Base-by-base conservation (phyloP, 2,797 vertebrate genomes). In the Benthosema pterotum region DNA sequence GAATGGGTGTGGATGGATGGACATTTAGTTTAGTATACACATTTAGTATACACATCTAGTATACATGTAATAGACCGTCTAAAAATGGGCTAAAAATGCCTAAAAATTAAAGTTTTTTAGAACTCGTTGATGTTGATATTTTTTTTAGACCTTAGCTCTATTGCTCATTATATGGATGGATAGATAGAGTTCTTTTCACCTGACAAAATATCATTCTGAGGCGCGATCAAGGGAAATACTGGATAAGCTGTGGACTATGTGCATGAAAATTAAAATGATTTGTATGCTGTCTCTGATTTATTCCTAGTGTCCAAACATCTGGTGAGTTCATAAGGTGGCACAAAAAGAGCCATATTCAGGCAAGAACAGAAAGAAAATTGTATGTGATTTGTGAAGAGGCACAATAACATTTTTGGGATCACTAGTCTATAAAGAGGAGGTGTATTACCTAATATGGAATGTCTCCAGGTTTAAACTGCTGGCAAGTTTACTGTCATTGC, bases 231-330 rank as follows among this genome's bases (percentile, higher is more conserved):
- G 32, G 52, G 12, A 22, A 49, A 45, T 17, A 18, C 14, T 42
- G 0, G 45, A 51, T 17, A 58, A 32, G 19, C 19, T 58, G 11
- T 18, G 22, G 51, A 60, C 51, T 42, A 9, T 42, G 28, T 1
- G 1, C 46, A 59, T 25, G 22, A 3, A 25, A 9, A 38, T 9
- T 38, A 38, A 38, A 38, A 38, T 9, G 32, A 38, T 15, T 46
- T 13, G 15, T 63, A 58, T 78, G 62, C 65, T 57, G 64, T 54
- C 18, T n/a, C 54, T 50, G 13, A 45, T 19, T 72, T 65, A 63
- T 63, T 66, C 17, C 49, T 52, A 61, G 45, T 17, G 1, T 60
- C 43, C 54, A 70, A 59, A 42, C 6, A 4, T 61, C 43, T 71
- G 32, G n/a, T 15, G 12, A 13, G 45, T 46, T 46, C 45, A 46